Evolutionary conservation across 2,113 vertebrate genomes (phyloP), one percentile per base, ranked within the genome.

Genomic region (Poecilia latipinna): DNA sequence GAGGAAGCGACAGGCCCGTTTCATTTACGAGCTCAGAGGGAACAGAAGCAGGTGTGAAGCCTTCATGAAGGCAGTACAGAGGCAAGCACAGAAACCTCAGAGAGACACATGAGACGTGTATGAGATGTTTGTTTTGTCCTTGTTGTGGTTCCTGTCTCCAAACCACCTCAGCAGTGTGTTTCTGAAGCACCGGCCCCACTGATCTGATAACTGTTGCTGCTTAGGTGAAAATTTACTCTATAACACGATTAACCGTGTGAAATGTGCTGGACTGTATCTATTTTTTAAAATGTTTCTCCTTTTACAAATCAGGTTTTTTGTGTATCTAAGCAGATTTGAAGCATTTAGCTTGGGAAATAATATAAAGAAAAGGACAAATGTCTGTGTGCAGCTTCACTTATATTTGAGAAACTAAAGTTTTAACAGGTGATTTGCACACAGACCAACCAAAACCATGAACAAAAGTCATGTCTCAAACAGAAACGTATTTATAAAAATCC

Each of bases 81-180:
- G 74, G 48, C 75, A 73, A 66, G 79, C 83, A 72, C 62, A 72
- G 66, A 87, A 94, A 93, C 90, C 92, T 94, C 92, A 93, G 91
- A 84, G 82, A 85, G 79, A 82, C 75, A 91, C 90, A 91, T 92
- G 88, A 93, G 88, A 92, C 77, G 76, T 66, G 83, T 72, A 68
- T 37, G 65, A 90, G 72, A 86, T 91, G 88, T 91, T 91, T 88
- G 88, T 89, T 89, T 91, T 68, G 82, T 88, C 90, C 90, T 94
- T 93, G 90, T 93, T 94, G 92, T 94, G 93, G 93, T 93, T 86
- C 32, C 0, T 37, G 68, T 76, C 80, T 82, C 74, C 64, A 90
- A 91, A 93, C 93, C 93, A 65, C 91, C 79, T 73, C 69, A 3
- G 57, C 79, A 70, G 12, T 1, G 44, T 68, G 67, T 70, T 83